Evolutionary conservation across 2,888 invertebrate species (phyloP), one percentile per base, ranked within the genome.

Genomic region (Octodonta nipae): DNA sequence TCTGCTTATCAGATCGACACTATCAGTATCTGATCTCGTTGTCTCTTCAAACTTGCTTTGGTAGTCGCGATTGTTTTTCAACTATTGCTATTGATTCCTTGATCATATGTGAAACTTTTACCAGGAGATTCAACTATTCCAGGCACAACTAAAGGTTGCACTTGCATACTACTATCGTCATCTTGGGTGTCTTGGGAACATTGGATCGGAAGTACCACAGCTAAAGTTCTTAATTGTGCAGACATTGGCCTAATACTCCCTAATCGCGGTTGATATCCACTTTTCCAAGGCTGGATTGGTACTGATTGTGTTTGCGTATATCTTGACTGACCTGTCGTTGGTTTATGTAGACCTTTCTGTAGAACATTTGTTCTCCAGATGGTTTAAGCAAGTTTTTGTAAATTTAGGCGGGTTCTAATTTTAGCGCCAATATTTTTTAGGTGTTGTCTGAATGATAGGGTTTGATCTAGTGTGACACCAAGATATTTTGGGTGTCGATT

Each of bases 241-340:
- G 82, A 79, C 73, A 92, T 88, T 0, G 92, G 92, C 17, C 91
- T 71, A 50, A 93, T 92, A 47, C 91, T 89, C 12, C 92, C 93
- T 40, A 91, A 68, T 1, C 83, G 89, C 1, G 89, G 86, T 55
- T 85, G 84, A 4, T 79, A 73, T 2, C 78, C 78, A 38, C 56
- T 61, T 12, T 82, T 72, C 59, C 81, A 74, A 13, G 75, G 72
- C n/a, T 68, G 70, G 22, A 74, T 71, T 3, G 72, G 70, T 51
- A 68, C 72, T 20, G 70, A 64, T 39, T 67, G 66, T 17, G 61
- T 60, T 49, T 61, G 61, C 12, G 60, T 59, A 37, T 60, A 60
- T 1, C 60, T 61, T 1, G 60, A 60, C 39, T 61, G 61, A 12
- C 61, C 50, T 49, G n/a, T n/a, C n/a, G n/a, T n/a, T n/a, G n/a